Base-by-base conservation (phyloP, 2,888 invertebrate species). In the Sialis fuliginosa region DNA sequence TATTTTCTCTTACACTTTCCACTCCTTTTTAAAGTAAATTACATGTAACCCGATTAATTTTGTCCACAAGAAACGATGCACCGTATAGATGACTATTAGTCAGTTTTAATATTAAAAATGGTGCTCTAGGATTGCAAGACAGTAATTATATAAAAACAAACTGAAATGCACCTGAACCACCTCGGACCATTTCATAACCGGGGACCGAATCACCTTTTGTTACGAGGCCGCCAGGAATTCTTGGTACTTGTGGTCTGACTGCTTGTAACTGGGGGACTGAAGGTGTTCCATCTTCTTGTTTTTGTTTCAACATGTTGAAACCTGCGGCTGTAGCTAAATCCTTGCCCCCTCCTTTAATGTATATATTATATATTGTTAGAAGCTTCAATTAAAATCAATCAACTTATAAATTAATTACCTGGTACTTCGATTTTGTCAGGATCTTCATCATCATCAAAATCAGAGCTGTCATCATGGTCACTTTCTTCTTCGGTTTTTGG, bases 351-450 rank as follows among this genome's bases (percentile, higher is more conserved):
- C 89, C 89, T 83, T 58, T 51, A 33, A 33, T 37, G 2, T 5
- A 37, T 37, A 37, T 10, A 37, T 10, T 37, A 37, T 10, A 37
- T 1, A 7, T 8, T 37, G 6, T 10, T n/a, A 8, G n/a, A 35
- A 8, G 4, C 37, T 10, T 37, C 6, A 37, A 37, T 37, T 4
- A 37, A 37, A 37, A 6, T 7, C 6, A 37, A 37, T 37, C 12
- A 8, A 37, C 12, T 37, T 6, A 37, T 37, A 10, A 9, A 2
- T 42, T 48, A 59, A 63, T 66, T 65, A 83, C 88, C 89, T 62
- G 89, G 89, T 41, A 90, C 88, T 75, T 88, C 86, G 66, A 88
- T 81, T 68, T 84, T 87, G 64, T 90, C 90, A 48, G 90, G 90
- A 71, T 90, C 90, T 56, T 86, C 88, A 63, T 87, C 87, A 57